Conservation (phyloP, 2,113 vertebrate species). For the Archilochus colubris region DNA sequence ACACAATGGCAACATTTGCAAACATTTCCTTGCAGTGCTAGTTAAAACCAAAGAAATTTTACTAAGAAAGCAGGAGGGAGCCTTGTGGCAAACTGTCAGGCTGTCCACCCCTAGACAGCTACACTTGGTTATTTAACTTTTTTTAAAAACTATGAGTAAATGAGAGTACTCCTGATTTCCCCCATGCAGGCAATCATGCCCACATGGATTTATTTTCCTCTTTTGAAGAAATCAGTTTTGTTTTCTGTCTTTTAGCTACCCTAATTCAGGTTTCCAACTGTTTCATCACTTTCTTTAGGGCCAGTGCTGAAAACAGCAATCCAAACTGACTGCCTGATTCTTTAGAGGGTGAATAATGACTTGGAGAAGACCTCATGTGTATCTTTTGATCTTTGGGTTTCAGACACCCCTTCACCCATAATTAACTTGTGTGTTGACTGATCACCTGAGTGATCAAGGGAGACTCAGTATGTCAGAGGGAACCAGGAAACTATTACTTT, state of each 20-base stretch:
- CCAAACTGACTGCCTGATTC: constrained; percentile 3
- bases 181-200: accelerated
- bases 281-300: background rate
- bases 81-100: background rate
- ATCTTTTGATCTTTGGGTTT: constrained; percentile 61
- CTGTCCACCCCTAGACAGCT: background rate
- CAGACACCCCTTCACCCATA: constrained; percentile 53
- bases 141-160: background rate
- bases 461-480: constrained; percentile 39
- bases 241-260: background rate
- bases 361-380: constrained; percentile 23
- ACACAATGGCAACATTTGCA: background rate
- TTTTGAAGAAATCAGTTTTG: background rate
- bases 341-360: constrained; percentile 61
- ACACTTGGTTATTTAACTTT: background rate
- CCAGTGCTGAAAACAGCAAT: background rate
- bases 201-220: accelerated
- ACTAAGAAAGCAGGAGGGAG: background rate
- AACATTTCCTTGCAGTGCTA: background rate
- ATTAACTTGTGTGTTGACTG: constrained; percentile 66
- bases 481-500: constrained; percentile 56
- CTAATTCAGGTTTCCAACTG: background rate
- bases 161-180: background rate
- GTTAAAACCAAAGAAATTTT: background rate
- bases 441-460: constrained; percentile 58